Conservation (phyloP, 2,888 invertebrate genomes). For the Napeogenes sylphis region DNA sequence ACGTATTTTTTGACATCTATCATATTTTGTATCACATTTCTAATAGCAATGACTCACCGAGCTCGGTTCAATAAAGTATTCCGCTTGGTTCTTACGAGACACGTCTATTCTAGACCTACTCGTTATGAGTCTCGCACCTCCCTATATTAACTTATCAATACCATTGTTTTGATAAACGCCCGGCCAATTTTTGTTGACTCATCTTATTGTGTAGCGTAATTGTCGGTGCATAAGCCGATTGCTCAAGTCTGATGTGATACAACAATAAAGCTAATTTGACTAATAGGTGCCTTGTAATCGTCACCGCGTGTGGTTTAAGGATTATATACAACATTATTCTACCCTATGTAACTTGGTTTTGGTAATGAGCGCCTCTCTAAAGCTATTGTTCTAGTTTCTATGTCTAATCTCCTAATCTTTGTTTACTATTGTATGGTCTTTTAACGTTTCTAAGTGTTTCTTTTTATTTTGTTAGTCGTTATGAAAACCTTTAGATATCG, state of each 20-base stretch:
- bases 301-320: conserved; percentile 75
- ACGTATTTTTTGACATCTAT: neutral
- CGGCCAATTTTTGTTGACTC: conserved; percentile 73
- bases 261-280: conserved; percentile 78
- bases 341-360: conserved; percentile 47
- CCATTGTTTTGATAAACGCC: conserved; percentile 77
- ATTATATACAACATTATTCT: conserved; percentile 63
- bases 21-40: conserved; percentile 17
- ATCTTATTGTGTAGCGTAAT: conserved; percentile 73
- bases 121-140: conserved; percentile 66
- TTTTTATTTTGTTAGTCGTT: too few species aligned
- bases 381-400: conserved; percentile 66
- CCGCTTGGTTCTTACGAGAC: conserved; percentile 45
- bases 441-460: neutral
- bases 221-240: conserved; percentile 72
- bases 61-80: conserved; percentile 56
- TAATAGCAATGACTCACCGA: conserved; percentile 53
- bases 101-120: conserved; percentile 63
- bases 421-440: conserved; percentile 32
- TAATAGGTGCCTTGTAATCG: conserved; percentile 77
- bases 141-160: conserved; percentile 77
- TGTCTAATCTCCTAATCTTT: conserved; percentile 35
- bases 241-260: conserved; percentile 58
- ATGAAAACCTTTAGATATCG: too few species aligned
- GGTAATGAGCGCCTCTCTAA: conserved; percentile 62